Conservation (phyloP, 1,140 invertebrate genomes). For the Drosophila mauritiana region DNA sequence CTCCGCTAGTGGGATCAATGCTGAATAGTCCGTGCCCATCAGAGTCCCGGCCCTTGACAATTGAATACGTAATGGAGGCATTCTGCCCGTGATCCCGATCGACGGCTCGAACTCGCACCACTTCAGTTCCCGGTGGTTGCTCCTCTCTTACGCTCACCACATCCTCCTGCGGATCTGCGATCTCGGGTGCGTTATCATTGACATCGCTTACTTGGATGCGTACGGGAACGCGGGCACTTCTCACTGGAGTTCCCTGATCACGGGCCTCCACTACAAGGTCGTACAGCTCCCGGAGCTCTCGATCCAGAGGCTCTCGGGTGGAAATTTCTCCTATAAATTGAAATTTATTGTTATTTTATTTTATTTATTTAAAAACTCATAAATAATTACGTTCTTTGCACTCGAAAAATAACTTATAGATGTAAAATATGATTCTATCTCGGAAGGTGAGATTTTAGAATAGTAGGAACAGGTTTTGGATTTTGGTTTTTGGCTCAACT, state of each 20-base stretch:
- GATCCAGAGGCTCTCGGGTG: conserved; percentile 92
- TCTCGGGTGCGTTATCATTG: conserved; percentile 96
- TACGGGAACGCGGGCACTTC: conserved; percentile 90
- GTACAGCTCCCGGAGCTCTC: conserved; percentile 91
- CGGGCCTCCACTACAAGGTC: conserved; percentile 93
- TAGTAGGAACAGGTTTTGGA: background rate
- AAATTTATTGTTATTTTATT: background rate
- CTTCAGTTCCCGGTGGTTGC: conserved; percentile 93
- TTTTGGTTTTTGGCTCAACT: background rate
- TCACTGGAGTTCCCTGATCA: conserved; percentile 92
- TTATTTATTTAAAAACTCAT: too few relatives aligned
- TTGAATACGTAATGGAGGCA: conserved; percentile 94
- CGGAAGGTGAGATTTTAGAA: background rate
- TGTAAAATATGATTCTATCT: background rate
- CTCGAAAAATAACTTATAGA: background rate
- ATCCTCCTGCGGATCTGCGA: conserved; percentile 94
- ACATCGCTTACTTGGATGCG: conserved; percentile 92
- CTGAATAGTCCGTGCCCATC: conserved; percentile 93
- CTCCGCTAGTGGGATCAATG: conserved; percentile 93
- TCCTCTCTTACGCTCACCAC: conserved; percentile 95
- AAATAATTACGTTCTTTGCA: too few relatives aligned
- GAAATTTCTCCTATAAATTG: conserved; percentile 90
- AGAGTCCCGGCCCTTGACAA: conserved; percentile 92
- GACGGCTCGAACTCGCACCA: conserved; percentile 92
- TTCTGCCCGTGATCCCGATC: conserved; percentile 95